These are phyloP conservation scores for Melanotaenia duboulayi DNA, from an alignment of 2,113 vertebrate genomes.

Conservation along the genomic window DNA sequence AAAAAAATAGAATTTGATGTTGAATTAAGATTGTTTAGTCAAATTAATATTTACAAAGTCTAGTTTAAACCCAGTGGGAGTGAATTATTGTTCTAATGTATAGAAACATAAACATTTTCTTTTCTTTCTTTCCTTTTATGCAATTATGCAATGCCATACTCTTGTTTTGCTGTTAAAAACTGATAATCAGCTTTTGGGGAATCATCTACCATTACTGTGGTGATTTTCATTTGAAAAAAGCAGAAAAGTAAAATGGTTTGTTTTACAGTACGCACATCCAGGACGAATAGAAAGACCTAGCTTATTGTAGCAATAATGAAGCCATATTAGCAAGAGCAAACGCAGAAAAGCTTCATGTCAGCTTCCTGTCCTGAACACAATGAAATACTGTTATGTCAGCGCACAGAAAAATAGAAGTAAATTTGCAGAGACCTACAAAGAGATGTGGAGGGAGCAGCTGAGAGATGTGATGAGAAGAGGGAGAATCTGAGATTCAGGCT, in stretches of 20 bases:
- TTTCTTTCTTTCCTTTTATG: background rate
- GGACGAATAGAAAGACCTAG: conserved; percentile 21
- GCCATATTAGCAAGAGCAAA: conserved; percentile 3
- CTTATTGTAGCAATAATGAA: background rate
- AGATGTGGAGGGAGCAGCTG: conserved; percentile 35
- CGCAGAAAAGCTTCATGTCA: conserved; percentile 14
- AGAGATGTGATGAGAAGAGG: conserved; percentile 17
- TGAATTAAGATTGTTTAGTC: conserved; percentile 2
- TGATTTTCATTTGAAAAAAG: background rate
- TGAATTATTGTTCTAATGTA: background rate
- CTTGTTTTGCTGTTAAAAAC: background rate
- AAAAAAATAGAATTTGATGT: background rate
- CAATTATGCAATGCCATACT: background rate
- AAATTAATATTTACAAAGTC: background rate
- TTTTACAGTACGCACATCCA: background rate
- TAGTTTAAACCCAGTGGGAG: background rate
- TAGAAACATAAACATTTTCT: background rate
- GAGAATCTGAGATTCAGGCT: conserved; percentile 61
- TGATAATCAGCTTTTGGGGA: background rate
- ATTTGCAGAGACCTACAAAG: conserved; percentile 55
- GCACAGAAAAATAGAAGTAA: conserved; percentile 48
- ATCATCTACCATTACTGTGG: background rate
- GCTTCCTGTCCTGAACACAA: conserved; percentile 30
- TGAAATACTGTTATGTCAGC: conserved; percentile 73
- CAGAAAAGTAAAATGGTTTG: background rate